Percentiles rank a stretch among this genome's conserved stretches.
These are phyloP conservation scores for Antheraea yamamai DNA, from an alignment of 2,888 invertebrate genomes.

Conservation along the genomic window DNA sequence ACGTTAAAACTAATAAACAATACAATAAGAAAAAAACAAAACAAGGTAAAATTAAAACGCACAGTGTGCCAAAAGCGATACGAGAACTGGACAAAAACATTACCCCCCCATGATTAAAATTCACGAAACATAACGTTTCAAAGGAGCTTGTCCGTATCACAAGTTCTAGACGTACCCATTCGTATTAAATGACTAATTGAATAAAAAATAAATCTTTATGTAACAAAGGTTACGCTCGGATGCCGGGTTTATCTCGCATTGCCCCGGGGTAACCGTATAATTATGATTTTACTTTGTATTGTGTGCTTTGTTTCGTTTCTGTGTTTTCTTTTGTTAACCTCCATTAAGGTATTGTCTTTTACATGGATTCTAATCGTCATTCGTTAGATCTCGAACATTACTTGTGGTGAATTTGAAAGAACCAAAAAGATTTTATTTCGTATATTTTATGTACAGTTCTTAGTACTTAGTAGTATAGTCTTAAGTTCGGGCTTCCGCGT, in stretches of 20 bases:
- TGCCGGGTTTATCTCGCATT: conserved; percentile 49
- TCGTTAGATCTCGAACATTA: conserved; percentile 26
- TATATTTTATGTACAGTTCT: background rate
- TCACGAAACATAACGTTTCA: conserved; percentile 49
- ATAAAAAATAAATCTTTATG: conserved; percentile 60
- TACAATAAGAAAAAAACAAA: background rate
- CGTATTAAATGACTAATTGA: conserved; percentile 63
- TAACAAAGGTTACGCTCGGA: conserved; percentile 53
- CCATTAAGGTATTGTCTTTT: conserved; percentile 60
- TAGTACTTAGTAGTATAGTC: background rate
- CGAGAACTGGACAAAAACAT: conserved; percentile 35
- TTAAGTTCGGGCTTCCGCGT: too few relatives aligned
- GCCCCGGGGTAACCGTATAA: conserved; percentile 60
- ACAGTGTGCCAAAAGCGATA: conserved; percentile 2
- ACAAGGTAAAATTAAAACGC: background rate
- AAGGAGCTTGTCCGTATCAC: conserved; percentile 54
- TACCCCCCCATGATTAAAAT: conserved; percentile 31
- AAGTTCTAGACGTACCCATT: conserved; percentile 46
- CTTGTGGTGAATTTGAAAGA: background rate
- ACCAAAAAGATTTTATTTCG: background rate
- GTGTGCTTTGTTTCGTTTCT: conserved; percentile 52
- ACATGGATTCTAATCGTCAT: conserved; percentile 61
- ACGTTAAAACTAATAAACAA: background rate
- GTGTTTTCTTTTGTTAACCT: conserved; percentile 59
- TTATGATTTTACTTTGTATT: conserved; percentile 73